These are phyloP conservation scores for Nomada goodeniana DNA, from an alignment of 2,888 invertebrate species.

Conservation along the genomic window DNA sequence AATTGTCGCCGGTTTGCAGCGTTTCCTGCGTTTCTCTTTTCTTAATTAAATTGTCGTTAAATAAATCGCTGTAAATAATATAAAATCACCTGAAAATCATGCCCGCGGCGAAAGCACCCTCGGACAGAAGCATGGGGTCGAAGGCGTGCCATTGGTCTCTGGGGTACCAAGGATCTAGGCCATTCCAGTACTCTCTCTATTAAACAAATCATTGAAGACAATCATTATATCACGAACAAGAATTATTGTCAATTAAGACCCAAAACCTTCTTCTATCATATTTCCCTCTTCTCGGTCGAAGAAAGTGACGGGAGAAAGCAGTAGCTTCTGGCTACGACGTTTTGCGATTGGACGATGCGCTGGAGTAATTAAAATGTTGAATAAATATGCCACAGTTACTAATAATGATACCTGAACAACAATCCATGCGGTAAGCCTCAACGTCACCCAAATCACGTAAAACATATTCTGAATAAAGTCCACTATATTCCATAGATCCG, in stretches of 20 bases:
- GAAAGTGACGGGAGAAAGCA: too few species aligned
- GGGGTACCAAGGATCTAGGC: slow-evolving; percentile 93
- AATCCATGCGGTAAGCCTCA: slow-evolving; percentile 95
- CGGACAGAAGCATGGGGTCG: slow-evolving; percentile 97
- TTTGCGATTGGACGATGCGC: too few species aligned
- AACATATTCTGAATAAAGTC: slow-evolving; percentile 98
- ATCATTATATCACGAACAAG: neutral
- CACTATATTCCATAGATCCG: slow-evolving; percentile 99
- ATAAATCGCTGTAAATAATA: neutral
- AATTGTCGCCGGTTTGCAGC: too few species aligned
- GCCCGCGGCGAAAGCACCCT: slow-evolving; percentile 97
- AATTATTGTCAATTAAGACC: neutral
- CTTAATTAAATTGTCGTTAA: neutral
- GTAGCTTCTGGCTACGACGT: too few species aligned
- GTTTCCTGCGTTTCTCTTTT: too few species aligned
- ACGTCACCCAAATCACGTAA: slow-evolving; percentile 96
- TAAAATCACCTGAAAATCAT: slow-evolving; percentile 93
- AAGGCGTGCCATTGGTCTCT: slow-evolving; percentile 97
- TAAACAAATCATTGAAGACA: neutral
- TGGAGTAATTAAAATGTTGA: neutral
- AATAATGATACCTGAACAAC: slow-evolving; percentile 90
- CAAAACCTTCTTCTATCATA: too few species aligned
- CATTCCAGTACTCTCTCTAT: slow-evolving; percentile 89
- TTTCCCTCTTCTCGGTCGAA: too few species aligned
- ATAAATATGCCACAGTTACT: slow-evolving; percentile 48